Conservation (phyloP, 2,113 vertebrate genomes). For the Choloepus hoffmanni region DNA sequence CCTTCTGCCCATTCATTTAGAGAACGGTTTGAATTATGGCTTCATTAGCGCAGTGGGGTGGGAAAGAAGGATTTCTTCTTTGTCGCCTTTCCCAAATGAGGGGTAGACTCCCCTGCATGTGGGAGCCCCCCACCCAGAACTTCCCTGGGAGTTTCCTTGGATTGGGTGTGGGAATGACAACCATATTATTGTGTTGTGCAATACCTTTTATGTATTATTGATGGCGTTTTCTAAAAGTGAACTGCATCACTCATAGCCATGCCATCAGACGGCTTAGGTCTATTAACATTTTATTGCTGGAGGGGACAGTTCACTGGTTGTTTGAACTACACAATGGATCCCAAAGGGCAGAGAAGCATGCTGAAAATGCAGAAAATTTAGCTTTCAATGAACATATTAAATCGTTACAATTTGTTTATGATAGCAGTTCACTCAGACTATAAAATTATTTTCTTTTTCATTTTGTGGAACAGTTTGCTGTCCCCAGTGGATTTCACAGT, state of each 20-base stretch:
- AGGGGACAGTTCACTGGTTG: slow-evolving; percentile 67
- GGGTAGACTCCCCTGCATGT: accelerated
- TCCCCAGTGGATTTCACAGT: background rate
- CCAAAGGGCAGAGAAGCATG: slow-evolving; percentile 71
- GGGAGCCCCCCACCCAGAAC: accelerated
- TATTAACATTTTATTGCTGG: slow-evolving; percentile 77
- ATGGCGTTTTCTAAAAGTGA: slow-evolving; percentile 75
- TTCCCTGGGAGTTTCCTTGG: background rate
- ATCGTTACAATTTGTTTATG: slow-evolving; percentile 73
- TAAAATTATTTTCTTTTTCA: slow-evolving; percentile 18
- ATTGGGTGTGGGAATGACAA: slow-evolving; percentile 61
- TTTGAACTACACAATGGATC: slow-evolving; percentile 51
- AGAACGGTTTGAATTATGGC: background rate
- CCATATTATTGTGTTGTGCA: background rate
- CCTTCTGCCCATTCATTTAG: background rate
- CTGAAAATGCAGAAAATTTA: slow-evolving; percentile 81
- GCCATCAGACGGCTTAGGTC: slow-evolving; percentile 52
- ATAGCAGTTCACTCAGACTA: background rate
- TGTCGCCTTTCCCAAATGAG: accelerated
- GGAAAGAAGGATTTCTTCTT: background rate
- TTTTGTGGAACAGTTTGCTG: background rate
- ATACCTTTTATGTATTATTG: slow-evolving; percentile 74
- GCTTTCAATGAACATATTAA: no score
- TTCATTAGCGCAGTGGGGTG: background rate
- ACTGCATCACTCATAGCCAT: slow-evolving; percentile 57